A percentile compares a stretch with the other conserved stretches of the same genome.
These are phyloP conservation scores for Eurois occulta DNA, from an alignment of 2,888 invertebrate species.

Conservation along the genomic window DNA sequence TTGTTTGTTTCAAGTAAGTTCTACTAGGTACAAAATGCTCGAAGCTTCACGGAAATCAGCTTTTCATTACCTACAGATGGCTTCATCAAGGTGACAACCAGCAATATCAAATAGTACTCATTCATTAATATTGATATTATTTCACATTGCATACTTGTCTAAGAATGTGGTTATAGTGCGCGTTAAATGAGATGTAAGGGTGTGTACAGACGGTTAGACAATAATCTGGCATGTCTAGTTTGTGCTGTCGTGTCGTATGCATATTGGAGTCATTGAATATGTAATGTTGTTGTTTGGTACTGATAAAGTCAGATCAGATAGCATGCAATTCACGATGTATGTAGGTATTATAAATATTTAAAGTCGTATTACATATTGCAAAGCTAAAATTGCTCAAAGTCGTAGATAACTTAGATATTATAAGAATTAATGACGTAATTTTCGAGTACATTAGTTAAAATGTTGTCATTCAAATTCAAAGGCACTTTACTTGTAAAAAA, in stretches of 20 bases:
- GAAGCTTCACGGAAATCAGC: slow-evolving; percentile 32
- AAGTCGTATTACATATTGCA: neutral
- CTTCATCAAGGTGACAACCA: slow-evolving; percentile 29
- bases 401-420: neutral
- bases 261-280: slow-evolving; percentile 26
- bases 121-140: slow-evolving; percentile 48
- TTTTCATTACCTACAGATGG: slow-evolving; percentile 38
- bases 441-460: neutral
- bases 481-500: neutral
- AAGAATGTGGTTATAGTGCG: slow-evolving; percentile 58
- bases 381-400: neutral
- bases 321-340: neutral
- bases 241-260: slow-evolving; percentile 4
- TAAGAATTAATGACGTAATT: neutral
- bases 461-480: neutral
- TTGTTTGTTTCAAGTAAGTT: neutral
- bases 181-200: slow-evolving; percentile 53
- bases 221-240: slow-evolving; percentile 27
- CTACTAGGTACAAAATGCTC: too few species aligned
- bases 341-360: neutral
- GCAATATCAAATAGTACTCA: slow-evolving; percentile 12
- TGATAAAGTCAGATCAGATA: neutral
- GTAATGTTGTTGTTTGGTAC: slow-evolving; percentile 19
- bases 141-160: slow-evolving; percentile 55
- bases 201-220: slow-evolving; percentile 44